A percentile compares a stretch with the other conserved stretches of the same genome.
phyloP scores from a whole-genome alignment of 2,797 vertebrate species.

The Menidia menidia region DNA sequence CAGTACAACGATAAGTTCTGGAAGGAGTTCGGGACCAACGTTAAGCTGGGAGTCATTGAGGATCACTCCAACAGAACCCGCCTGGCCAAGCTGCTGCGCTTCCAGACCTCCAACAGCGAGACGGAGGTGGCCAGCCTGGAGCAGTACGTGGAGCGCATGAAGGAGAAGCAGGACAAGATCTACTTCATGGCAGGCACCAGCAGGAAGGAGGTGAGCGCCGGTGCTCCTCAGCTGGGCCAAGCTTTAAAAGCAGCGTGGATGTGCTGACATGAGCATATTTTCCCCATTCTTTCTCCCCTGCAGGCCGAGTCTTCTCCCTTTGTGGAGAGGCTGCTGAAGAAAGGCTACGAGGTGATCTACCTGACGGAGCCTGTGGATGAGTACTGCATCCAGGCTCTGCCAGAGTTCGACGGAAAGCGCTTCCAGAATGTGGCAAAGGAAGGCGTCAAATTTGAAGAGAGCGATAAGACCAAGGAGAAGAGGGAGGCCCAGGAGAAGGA shows the following conservation, averaged over 20 bases:
- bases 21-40: slow-evolving; percentile 99
- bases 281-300: background rate
- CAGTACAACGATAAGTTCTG: slow-evolving; percentile 97
- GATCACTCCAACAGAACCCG: slow-evolving; percentile 98
- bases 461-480: slow-evolving; percentile 93
- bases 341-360: slow-evolving; percentile 98
- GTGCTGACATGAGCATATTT: background rate
- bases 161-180: slow-evolving; percentile 99
- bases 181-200: slow-evolving; percentile 98
- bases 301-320: slow-evolving; percentile 97
- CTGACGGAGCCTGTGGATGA: slow-evolving; percentile 98
- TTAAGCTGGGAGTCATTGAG: slow-evolving; percentile 98
- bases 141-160: slow-evolving; percentile 98
- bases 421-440: slow-evolving; percentile 99
- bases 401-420: slow-evolving; percentile 96
- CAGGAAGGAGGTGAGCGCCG: slow-evolving; percentile 90
- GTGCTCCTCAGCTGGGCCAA: background rate
- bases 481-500: slow-evolving; percentile 93
- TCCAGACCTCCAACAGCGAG: slow-evolving; percentile 94
- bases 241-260: background rate
- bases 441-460: slow-evolving; percentile 96
- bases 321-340: slow-evolving; percentile 95
- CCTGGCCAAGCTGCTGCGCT: slow-evolving; percentile 95
- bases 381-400: slow-evolving; percentile 97
- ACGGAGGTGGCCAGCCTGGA: slow-evolving; percentile 88